Percentiles rank a stretch among this genome's conserved stretches.
Conservation (phyloP, 1,140 invertebrate species). For the Callitettix versicolor region DNA sequence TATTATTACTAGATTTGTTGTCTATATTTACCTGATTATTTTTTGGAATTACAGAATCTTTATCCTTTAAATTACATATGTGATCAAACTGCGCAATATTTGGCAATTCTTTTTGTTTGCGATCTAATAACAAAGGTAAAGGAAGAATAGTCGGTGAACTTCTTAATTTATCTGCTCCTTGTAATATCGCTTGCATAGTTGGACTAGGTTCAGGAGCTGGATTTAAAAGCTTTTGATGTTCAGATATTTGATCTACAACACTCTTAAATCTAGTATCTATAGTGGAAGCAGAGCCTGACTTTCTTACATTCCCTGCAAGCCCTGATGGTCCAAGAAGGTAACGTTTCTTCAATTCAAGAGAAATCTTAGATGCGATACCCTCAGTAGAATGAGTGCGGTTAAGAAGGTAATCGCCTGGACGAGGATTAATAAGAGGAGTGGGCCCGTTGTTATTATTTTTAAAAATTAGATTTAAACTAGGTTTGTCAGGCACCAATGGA, state of each 20-base stretch:
- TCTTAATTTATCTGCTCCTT: constrained; percentile 39
- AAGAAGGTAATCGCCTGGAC: constrained; percentile 57
- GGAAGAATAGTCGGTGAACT: constrained; percentile 24
- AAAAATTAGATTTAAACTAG: constrained; percentile 11
- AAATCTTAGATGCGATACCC: constrained; percentile 73
- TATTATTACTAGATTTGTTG: constrained; percentile 9
- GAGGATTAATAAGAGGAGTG: constrained; percentile 38
- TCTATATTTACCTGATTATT: constrained; percentile 2
- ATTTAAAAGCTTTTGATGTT: constrained; percentile 77
- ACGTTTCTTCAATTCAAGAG: constrained; percentile 71
- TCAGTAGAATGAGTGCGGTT: constrained; percentile 74
- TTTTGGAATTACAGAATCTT: constrained; percentile 8
- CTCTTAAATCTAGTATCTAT: constrained; percentile 72
- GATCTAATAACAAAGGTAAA: constrained; percentile 1
- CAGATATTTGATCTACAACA: constrained; percentile 73
- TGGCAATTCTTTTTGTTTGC: constrained; percentile 25
- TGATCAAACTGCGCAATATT: constrained; percentile 26
- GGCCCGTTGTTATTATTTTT: constrained; percentile 24
- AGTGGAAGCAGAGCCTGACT: constrained; percentile 74
- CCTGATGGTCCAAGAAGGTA: constrained; percentile 61
- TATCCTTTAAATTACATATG: constrained; percentile 26
- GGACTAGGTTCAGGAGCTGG: constrained; percentile 63
- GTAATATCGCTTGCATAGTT: constrained; percentile 60
- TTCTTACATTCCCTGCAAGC: constrained; percentile 52
- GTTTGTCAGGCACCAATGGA: constrained; percentile 17